Conservation (phyloP, 2,797 vertebrate species). For the Caiman crocodilus region DNA sequence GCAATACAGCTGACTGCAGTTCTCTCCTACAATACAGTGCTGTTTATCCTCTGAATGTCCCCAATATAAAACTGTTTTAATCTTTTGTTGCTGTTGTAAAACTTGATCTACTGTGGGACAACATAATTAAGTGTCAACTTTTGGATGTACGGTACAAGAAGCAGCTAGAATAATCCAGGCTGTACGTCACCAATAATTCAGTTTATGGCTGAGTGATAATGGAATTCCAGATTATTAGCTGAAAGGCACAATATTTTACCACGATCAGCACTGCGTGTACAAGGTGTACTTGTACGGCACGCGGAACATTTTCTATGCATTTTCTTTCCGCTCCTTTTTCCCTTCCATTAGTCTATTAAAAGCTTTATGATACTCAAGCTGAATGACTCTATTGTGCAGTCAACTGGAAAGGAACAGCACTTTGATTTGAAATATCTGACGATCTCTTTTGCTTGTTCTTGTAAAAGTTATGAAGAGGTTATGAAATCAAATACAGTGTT, state of each 20-base stretch:
- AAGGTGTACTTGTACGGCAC: not conserved
- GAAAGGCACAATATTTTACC: constrained; percentile 62
- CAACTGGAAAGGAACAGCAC: constrained; percentile 62
- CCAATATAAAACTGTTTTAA: constrained; percentile 79
- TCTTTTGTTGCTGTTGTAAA: constrained; percentile 83
- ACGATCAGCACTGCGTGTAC: constrained; percentile 28
- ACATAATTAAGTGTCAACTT: constrained; percentile 84
- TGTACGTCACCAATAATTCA: constrained; percentile 78
- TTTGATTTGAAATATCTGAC: constrained; percentile 25
- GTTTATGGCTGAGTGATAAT: constrained; percentile 75
- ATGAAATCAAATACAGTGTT: not conserved
- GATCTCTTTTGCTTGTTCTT: constrained; percentile 33
- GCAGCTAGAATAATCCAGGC: constrained; percentile 67
- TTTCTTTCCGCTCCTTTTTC: not conserved
- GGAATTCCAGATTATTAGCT: constrained; percentile 78
- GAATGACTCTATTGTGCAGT: constrained; percentile 8
- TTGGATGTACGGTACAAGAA: constrained; percentile 72
- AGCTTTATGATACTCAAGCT: not conserved
- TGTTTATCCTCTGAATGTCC: constrained; percentile 80
- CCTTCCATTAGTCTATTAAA: constrained; percentile 33
- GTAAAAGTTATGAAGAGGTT: constrained; percentile 16
- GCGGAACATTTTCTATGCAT: rapidly evolving
- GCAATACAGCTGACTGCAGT: constrained; percentile 66
- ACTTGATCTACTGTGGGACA: constrained; percentile 82
- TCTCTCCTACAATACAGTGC: constrained; percentile 51